Evolutionary conservation across 2,113 vertebrate species (phyloP), one percentile per base, ranked within the genome.

Genomic region (Triplophysa dalaica): DNA sequence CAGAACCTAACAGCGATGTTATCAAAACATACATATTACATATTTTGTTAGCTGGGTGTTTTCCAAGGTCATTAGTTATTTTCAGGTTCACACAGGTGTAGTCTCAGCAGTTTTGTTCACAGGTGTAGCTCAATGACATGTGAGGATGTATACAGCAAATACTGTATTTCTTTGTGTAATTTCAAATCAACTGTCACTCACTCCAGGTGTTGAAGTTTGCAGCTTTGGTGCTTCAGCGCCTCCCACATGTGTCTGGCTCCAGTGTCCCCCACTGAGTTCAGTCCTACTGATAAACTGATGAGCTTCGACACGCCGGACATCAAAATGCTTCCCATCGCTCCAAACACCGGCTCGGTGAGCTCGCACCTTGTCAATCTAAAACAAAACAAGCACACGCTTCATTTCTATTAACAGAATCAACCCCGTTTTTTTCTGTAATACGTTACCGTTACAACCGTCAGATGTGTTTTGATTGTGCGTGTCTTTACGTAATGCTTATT

Each of bases 161-260:
- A 33, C 6, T 33, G 0, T 6, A 33, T 33, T 33, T 33, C 11
- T 54, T 11, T 61, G 43, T 21, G 26, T 10, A 58, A 64, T 66
- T 19, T 52, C 0, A 60, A 9, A 61, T 13, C 11, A 12, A 22
- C 14, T 7, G 4, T 21, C 3, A 89, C 89, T 90, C 64, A 93
- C 92, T 91, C 86, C 16, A 93, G 86, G 9, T 91, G 82, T 60
- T 92, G 88, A 56, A 93, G 76, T 38, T 76, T 81, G 74, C 90
- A 93, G 54, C 14, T 78, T 56, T 85, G 82, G 81, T 92, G 87
- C 75, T 79, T 79, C 63, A 93, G 45, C 22, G 89, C 91, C 8
- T 86, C 85, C 88, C 82, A 90, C 1, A 93, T 82, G 85, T 86
- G 82, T 86, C 87, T 90, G 17, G 85, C 88, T 17, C 87, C 92